Base-by-base conservation (phyloP, 53 echinoderm and acorn worm genomes). In the Holothuria scabra region DNA sequence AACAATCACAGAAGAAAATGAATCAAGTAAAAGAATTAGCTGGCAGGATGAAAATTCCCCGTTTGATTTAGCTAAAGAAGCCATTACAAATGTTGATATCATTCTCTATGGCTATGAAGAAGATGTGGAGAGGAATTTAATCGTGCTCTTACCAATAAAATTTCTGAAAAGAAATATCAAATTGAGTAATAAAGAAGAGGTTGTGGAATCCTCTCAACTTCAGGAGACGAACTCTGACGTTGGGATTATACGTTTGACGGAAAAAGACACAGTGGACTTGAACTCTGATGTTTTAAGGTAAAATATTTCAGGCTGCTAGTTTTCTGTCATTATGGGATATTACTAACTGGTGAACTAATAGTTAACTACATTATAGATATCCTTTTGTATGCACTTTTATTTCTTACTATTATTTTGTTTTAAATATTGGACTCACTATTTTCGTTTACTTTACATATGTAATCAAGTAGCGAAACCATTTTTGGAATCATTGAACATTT, bases 41-140 rank as follows among this genome's bases (percentile, higher is more conserved):
- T 80, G 80, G 80, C 28, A 60, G 9, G 61, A 60, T 11, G 22
- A 19, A 21, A 32, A 26, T 29, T 35, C 37, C 0, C 62, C 80
- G 2, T 60, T 80, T 61, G 62, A 80, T 46, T 33, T 80, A 19
- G 46, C 83, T 16, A 76, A 19, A 34, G 82, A 83, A n/a, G 74
- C 86, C 22, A 76, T 89, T 52, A 74, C 91, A 23, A 30, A 44
- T 28, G 87, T 95, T 21, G 95, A 93, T 44, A 65, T 95, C 12
- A 67, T 81, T 19, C 72, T 95, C 21, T 93, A 93, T 67, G 35
- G 85, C 14, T 95, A 95, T 70, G 41, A 86, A 25, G 95, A 95
- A 52, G 82, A 88, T 67, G 26, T 57, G 0, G 46, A 12, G 16
- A 87, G 85, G 14, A 87, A 80, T 5, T 35, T 76, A 29, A 81